A percentile compares a stretch with the other conserved stretches of the same genome.
phyloP scores from a whole-genome alignment of 1,140 invertebrate species.

The Bradysia coprophila region DNA sequence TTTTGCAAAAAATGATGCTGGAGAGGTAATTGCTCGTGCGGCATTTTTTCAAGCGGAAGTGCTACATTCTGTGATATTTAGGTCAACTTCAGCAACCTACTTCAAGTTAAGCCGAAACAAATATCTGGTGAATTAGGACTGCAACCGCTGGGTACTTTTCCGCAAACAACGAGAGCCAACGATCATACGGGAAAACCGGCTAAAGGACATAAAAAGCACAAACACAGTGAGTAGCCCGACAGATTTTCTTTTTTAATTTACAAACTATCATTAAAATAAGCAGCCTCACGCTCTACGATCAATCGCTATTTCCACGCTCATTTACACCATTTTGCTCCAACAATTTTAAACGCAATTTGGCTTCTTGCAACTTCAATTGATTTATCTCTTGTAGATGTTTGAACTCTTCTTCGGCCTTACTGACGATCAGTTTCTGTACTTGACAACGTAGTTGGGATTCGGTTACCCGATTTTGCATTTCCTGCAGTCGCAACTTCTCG shows the following conservation, averaged over 20 bases:
- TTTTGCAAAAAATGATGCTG: constrained; percentile 66
- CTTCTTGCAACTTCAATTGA: constrained; percentile 17
- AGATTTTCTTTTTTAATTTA: neutral
- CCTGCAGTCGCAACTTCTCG: constrained; percentile 3
- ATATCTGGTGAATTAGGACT: constrained; percentile 30
- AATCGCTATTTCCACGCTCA: neutral
- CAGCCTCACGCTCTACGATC: neutral
- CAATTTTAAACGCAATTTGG: constrained; percentile 21
- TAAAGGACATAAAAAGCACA: constrained; percentile 26
- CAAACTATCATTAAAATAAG: neutral
- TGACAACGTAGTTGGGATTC: constrained; percentile 20
- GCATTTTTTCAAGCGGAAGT: constrained; percentile 22
- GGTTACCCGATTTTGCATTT: constrained; percentile 13
- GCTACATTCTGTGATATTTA: constrained; percentile 30
- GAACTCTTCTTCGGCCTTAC: constrained; percentile 18
- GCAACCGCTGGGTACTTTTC: constrained; percentile 15
- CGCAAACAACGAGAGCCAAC: constrained; percentile 7
- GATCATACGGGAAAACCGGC: constrained; percentile 16
- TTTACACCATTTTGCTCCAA: constrained; percentile 4
- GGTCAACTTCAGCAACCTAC: constrained; percentile 32
- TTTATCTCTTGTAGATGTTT: constrained; percentile 20
- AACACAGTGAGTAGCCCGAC: constrained; percentile 27
- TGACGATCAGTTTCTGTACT: constrained; percentile 19
- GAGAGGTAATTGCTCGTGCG: constrained; percentile 42
- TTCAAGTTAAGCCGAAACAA: constrained; percentile 57